A percentile compares a stretch with the other conserved stretches of the same genome.
Evolutionary conservation across 2,113 vertebrate genomes (phyloP).

Genomic region (Genyomyrus donnyi): DNA sequence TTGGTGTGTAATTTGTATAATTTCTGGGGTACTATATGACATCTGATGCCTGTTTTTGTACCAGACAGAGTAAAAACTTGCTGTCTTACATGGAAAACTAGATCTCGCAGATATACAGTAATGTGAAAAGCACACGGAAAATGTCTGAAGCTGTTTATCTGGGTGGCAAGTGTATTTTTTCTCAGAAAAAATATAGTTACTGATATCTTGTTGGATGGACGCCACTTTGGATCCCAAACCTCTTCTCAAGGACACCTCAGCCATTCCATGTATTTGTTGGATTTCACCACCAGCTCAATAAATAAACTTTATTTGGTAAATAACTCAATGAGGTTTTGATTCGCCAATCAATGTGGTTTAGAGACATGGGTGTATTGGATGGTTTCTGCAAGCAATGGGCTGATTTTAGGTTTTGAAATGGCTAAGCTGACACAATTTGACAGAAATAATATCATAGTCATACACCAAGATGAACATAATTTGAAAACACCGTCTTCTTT

Average conservation of each 20-base stretch:
- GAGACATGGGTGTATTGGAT: not conserved
- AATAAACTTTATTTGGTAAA: not conserved
- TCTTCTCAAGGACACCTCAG: not conserved
- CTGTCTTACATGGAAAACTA: not conserved
- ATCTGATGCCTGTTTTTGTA: not conserved
- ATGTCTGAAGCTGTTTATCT: not conserved
- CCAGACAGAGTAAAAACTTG: not conserved
- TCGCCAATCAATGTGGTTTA: not conserved
- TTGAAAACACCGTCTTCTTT: not conserved
- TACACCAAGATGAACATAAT: not conserved
- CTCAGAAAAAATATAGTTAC: not conserved
- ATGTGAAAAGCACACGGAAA: not conserved
- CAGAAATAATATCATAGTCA: not conserved
- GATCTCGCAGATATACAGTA: not conserved
- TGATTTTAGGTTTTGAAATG: not conserved
- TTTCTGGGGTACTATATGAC: not conserved
- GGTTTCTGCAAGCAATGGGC: not conserved
- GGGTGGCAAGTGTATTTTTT: not conserved
- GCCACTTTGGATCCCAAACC: not conserved
- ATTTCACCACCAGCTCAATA: not conserved
- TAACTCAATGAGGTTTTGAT: not conserved
- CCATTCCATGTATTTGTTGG: not conserved
- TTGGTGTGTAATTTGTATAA: slow-evolving; percentile 13
- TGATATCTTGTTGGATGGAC: not conserved
- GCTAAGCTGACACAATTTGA: not conserved